Conservation (phyloP, 2,888 invertebrate species). For the Penaeus monodon region DNA sequence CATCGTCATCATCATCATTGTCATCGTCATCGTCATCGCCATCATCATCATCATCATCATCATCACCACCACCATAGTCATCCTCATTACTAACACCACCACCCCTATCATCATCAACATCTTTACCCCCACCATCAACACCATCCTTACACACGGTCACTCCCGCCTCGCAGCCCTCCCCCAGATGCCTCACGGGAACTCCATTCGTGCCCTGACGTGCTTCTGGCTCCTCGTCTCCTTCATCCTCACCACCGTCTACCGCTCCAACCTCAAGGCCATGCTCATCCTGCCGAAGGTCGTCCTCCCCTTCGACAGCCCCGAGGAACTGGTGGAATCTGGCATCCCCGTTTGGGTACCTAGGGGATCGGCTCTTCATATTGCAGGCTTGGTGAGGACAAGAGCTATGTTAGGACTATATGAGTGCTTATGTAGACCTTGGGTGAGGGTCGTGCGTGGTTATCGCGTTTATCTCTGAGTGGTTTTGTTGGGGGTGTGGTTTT, state of each 20-base stretch:
- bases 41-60: too few species aligned
- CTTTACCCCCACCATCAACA: not conserved
- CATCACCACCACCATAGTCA: not conserved
- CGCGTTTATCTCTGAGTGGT: too few species aligned
- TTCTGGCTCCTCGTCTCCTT: conserved; percentile 32
- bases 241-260: conserved; percentile 2
- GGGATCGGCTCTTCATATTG: conserved; percentile 1
- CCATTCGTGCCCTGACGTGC: conserved; percentile 3
- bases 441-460: too few species aligned
- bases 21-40: too few species aligned
- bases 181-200: not conserved
- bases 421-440: too few species aligned
- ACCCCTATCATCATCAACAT: not conserved
- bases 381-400: not conserved
- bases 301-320: conserved; percentile 35
- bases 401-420: too few species aligned
- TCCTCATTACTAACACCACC: not conserved
- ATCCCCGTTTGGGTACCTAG: not conserved
- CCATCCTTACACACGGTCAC: not conserved
- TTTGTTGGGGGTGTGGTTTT: too few species aligned
- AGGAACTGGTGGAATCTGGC: conserved; percentile 19
- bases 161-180: conserved; percentile 1
- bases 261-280: conserved; percentile 11
- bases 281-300: conserved; percentile 2
- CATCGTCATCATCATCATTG: too few species aligned